Evolutionary conservation across 1,140 invertebrate species (phyloP).

Genomic region (Oncopodura yosiiana): DNA sequence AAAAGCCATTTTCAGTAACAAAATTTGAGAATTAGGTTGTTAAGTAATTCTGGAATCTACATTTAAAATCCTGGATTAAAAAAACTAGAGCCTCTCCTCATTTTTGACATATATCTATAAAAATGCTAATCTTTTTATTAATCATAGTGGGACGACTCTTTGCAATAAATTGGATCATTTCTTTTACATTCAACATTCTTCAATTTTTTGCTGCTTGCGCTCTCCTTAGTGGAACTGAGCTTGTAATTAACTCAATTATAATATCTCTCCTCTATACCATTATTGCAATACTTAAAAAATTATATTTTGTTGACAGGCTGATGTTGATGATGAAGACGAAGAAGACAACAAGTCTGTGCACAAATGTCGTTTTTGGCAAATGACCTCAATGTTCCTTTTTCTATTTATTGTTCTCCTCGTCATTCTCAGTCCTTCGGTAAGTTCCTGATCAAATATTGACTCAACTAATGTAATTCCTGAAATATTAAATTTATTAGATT

Average conservation of each 20-base stretch:
- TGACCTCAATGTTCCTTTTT: conserved; percentile 23
- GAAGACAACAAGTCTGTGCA: conserved; percentile 27
- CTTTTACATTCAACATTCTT: conserved; percentile 25
- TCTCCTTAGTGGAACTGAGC: conserved; percentile 20
- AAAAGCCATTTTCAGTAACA: too few relatives aligned
- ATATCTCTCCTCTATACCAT: too few relatives aligned
- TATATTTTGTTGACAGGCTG: conserved; percentile 1
- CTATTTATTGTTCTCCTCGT: conserved; percentile 18
- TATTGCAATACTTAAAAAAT: too few relatives aligned
- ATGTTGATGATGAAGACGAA: conserved; percentile 10
- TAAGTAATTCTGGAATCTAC: too few relatives aligned
- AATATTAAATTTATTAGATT: not conserved
- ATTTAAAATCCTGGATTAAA: too few relatives aligned
- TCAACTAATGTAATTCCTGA: too few relatives aligned
- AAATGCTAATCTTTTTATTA: too few relatives aligned
- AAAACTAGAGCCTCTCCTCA: too few relatives aligned
- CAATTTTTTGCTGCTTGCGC: conserved; percentile 27
- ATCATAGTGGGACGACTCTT: conserved; percentile 15
- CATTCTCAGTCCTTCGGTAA: conserved; percentile 6
- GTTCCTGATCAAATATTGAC: too few relatives aligned
- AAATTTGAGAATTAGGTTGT: too few relatives aligned
- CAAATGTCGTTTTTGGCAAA: conserved; percentile 27
- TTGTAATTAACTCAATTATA: too few relatives aligned
- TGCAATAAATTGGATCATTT: conserved; percentile 24
- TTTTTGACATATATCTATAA: not conserved